Percentiles rank a stretch among this genome's conserved stretches.
phyloP scores from a whole-genome alignment of 1,140 invertebrate species.

The Zaprionus camerounensis region DNA sequence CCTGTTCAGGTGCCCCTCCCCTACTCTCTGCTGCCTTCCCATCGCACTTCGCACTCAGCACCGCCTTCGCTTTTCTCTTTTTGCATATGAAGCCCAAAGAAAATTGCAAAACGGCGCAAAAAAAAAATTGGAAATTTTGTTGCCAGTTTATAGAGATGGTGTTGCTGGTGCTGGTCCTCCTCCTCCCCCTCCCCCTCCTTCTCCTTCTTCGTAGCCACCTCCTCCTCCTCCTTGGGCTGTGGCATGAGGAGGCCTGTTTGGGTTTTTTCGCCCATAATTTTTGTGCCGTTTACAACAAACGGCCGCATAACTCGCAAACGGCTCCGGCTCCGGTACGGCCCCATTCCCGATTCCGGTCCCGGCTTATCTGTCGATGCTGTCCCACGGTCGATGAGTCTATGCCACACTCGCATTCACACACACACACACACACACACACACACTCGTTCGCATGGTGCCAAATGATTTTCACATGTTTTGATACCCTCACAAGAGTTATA shows the following conservation, averaged over 20 bases:
- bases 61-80: constrained; percentile 38
- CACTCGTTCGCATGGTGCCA: constrained; percentile 47
- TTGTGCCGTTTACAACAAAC: constrained; percentile 76
- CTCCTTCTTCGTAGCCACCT: not conserved
- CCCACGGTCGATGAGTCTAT: constrained; percentile 41
- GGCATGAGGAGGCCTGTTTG: constrained; percentile 63
- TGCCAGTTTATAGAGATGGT: constrained; percentile 73
- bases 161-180: constrained; percentile 13
- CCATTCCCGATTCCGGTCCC: constrained; percentile 31
- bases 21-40: not conserved
- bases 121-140: constrained; percentile 65
- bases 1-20: not conserved
- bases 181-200: not conserved
- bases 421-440: constrained; percentile 12
- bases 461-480: constrained; percentile 80
- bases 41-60: constrained; percentile 3
- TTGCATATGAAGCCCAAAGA: constrained; percentile 24
- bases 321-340: constrained; percentile 33
- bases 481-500: not conserved
- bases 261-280: constrained; percentile 76
- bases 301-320: constrained; percentile 69
- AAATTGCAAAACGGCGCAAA: constrained; percentile 38
- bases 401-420: constrained; percentile 14
- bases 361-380: constrained; percentile 65
- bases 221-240: not conserved